phyloP scores from a whole-genome alignment of 2,888 invertebrate genomes.

The Xanthia togata region DNA sequence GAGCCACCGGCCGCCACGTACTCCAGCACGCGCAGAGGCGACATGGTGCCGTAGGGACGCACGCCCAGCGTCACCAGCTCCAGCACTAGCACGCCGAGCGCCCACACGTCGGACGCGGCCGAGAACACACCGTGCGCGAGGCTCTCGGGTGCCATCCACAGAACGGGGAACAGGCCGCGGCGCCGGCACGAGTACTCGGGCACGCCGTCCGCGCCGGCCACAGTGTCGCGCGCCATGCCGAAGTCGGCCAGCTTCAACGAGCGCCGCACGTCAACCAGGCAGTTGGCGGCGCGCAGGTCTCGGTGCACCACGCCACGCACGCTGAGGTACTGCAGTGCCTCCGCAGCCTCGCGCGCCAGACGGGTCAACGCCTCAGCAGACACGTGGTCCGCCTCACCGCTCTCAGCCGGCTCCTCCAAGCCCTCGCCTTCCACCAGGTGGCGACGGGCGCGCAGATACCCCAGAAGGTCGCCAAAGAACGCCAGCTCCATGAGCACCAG shows the following conservation, averaged over 20 bases:
- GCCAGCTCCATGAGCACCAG: constrained; percentile 97
- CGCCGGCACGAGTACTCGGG: constrained; percentile 95
- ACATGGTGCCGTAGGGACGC: constrained; percentile 95
- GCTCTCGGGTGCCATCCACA: constrained; percentile 98
- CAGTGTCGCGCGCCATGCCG: constrained; percentile 96
- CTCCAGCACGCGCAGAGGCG: constrained; percentile 92
- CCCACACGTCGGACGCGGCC: constrained; percentile 96
- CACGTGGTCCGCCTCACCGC: constrained; percentile 85
- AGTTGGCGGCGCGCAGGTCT: constrained; percentile 95
- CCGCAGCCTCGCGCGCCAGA: constrained; percentile 60
- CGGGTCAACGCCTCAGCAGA: constrained; percentile 76
- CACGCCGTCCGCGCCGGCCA: constrained; percentile 92
- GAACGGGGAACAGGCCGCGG: constrained; percentile 95
- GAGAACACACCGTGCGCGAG: constrained; percentile 95
- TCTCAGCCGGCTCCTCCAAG: constrained; percentile 86
- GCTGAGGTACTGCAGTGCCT: constrained; percentile 90
- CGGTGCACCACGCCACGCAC: constrained; percentile 94
- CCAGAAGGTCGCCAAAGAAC: constrained; percentile 96
- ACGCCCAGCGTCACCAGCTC: constrained; percentile 97
- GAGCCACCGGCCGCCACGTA: constrained; percentile 91
- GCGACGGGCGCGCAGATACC: constrained; percentile 93
- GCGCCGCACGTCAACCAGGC: constrained; percentile 93
- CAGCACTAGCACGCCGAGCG: constrained; percentile 95
- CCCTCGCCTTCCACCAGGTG: constrained; percentile 92
- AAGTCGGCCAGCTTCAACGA: constrained; percentile 95